Evolutionary conservation across 1,140 invertebrate species (phyloP).

Genomic region (Kradibia gibbosae): DNA sequence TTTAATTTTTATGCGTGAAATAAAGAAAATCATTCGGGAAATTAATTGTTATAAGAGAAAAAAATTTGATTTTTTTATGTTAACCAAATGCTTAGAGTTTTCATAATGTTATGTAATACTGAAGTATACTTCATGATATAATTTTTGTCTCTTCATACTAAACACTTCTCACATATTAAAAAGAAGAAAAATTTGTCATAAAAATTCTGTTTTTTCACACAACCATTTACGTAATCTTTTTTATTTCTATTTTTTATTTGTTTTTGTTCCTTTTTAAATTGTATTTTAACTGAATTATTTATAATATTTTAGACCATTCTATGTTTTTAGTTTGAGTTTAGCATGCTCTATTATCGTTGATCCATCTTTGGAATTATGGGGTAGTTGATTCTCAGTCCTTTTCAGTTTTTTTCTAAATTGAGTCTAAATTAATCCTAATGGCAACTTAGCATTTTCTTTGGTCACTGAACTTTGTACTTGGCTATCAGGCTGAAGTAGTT

Average conservation of each 20-base stretch:
- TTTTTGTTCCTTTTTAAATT: neutral
- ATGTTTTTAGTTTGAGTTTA: neutral
- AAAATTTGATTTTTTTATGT: too few relatives aligned
- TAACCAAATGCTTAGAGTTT: too few relatives aligned
- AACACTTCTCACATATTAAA: too few relatives aligned
- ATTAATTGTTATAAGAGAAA: too few relatives aligned
- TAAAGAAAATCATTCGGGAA: too few relatives aligned
- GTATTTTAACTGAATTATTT: neutral
- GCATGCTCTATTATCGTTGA: neutral
- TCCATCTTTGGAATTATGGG: neutral
- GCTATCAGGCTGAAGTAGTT: neutral
- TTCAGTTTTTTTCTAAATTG: neutral
- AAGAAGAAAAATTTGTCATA: too few relatives aligned
- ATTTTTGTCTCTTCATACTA: too few relatives aligned
- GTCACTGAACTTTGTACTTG: conserved; percentile 7
- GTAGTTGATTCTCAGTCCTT: neutral
- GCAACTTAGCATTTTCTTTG: neutral
- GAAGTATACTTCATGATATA: too few relatives aligned
- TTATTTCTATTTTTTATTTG: neutral
- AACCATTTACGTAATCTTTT: neutral
- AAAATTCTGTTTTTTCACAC: too few relatives aligned
- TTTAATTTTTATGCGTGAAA: too few relatives aligned
- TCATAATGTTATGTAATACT: too few relatives aligned
- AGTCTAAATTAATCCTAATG: neutral
- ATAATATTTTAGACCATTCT: neutral